Conservation (phyloP, 23 tunicate genomes). For the Halocynthia aurantium region DNA sequence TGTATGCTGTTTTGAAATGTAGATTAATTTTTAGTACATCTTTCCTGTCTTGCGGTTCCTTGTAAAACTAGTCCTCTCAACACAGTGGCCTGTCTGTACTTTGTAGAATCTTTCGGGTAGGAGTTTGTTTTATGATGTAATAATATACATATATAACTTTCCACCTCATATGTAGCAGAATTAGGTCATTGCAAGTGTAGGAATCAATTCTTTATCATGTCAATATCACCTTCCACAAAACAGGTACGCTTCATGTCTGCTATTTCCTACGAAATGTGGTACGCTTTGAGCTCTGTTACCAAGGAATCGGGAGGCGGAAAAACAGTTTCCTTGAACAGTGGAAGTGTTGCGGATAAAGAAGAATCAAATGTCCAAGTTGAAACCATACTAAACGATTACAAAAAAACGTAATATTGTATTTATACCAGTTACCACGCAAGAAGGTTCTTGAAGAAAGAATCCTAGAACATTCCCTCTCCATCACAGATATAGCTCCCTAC, state of each 20-base stretch:
- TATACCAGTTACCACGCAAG: neutral
- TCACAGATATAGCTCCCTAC: neutral
- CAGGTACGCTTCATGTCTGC: neutral
- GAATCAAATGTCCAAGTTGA: neutral
- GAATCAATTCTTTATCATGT: neutral
- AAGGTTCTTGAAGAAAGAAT: neutral
- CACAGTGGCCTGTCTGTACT: too few relatives aligned
- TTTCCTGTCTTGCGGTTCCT: too few relatives aligned
- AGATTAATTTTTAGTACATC: too few relatives aligned
- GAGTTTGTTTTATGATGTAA: too few relatives aligned
- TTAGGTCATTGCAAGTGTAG: neutral
- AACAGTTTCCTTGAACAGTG: neutral
- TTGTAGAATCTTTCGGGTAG: too few relatives aligned
- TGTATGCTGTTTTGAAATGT: too few relatives aligned
- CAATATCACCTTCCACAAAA: too few relatives aligned
- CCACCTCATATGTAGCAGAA: neutral
- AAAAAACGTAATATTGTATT: neutral
- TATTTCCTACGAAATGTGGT: constrained; percentile 7
- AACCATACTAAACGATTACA: neutral
- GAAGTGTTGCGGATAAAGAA: constrained; percentile 2
- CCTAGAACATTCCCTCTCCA: neutral
- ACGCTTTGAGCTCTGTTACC: neutral
- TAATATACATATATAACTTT: neutral
- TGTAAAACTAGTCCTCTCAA: too few relatives aligned
- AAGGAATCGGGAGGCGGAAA: neutral